Base-by-base conservation (phyloP, 2,888 invertebrate species). In the Phragmatobia fuliginosa region DNA sequence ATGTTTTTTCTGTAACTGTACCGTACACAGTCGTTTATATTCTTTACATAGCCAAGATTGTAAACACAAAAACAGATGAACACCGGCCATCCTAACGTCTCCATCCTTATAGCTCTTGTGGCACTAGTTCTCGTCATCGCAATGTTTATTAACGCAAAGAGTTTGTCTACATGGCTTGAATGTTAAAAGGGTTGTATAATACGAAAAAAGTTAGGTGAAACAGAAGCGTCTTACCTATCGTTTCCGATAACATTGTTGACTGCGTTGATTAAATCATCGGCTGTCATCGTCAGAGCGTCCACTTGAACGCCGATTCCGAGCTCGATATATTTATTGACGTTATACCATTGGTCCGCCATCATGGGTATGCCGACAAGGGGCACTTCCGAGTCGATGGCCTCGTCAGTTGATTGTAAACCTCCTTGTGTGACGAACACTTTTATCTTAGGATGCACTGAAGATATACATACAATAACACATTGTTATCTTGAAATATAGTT, bases 341-440 rank as follows among this genome's bases (percentile, higher is more conserved):
- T 93, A 11, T 83, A 87, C 80, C 87, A 90, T 68, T 94, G 94
- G 70, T 95, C 95, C 0, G 81, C 87, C 8, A 91, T 75, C 81
- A 94, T 90, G 2, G 93, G 93, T 14, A 94, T 77, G 18, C 88
- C 93, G 36, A 94, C 79, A 3, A 94, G 67, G 2, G 94, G 94
- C 3, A 92, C 90, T 49, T 87, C 88, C 8, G 90, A 88, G 45
- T 77, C 73, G n/a, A 95, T 90, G 0, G 93, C 88, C 81, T 95
- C 94, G 59, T 94, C 92, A 0, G 91, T 86, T 0, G 94, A 94
- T 68, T 94, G 93, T 1, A 92, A 71, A 18, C 94, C 94, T 33
- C 91, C 92, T 87, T 94, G 94, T 0, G 91, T 92, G 49, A 95
- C 87, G 63, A 88, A 89, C 0, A 87, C 45, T 76, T 94, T 95